Evolutionary conservation across 2,797 vertebrate genomes (phyloP), one percentile per base, ranked within the genome.

Genomic region (Pipistrellus pygmaeus): DNA sequence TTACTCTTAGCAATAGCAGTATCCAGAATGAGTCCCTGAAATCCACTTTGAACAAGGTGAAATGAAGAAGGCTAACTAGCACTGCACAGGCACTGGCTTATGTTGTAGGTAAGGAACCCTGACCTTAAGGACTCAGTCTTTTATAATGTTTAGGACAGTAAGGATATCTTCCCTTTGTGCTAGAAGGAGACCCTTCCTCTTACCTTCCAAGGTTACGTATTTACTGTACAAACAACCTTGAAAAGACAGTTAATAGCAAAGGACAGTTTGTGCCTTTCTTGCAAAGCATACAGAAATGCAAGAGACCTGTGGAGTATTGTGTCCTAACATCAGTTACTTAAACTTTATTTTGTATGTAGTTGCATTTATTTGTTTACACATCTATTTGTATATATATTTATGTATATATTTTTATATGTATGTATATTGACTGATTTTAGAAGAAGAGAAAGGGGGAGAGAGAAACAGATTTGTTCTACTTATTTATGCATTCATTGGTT

Each of bases 181-280:
- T 93, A 53, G n/a, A 88, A 90, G 83, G 48, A 92, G 53, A 77
- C 32, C 68, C 62, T 71, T 32, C 91, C n/a, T 93, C 53, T 91
- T 77, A 76, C 80, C 82, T 94, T 91, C 71, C 51, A 92, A 85
- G 71, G 62, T 81, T 60, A 25, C 64, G 38, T 41, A 41, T 41
- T 96, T 80, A 78, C 53, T 80, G 48, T 90, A 87, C 44, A 92
- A 60, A 82, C 30, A 80, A 85, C 9, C 30, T 96, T 90, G 88
- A 93, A 88, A 92, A 94, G 30, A 73, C 90, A 44, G 51, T 85
- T 96, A 48, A 21, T 81, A 86, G 72, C 60, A 93, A 73, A 90
- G 78, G 18, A 75, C 60, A 82, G 2, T 84, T 23, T 71, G 2
- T 83, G 23, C 53, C 13, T 76, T 32, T 95, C 62, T 93, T 76